These are phyloP conservation scores for Capromys pilorides DNA, from an alignment of 2,797 vertebrate species.

Conservation along the genomic window DNA sequence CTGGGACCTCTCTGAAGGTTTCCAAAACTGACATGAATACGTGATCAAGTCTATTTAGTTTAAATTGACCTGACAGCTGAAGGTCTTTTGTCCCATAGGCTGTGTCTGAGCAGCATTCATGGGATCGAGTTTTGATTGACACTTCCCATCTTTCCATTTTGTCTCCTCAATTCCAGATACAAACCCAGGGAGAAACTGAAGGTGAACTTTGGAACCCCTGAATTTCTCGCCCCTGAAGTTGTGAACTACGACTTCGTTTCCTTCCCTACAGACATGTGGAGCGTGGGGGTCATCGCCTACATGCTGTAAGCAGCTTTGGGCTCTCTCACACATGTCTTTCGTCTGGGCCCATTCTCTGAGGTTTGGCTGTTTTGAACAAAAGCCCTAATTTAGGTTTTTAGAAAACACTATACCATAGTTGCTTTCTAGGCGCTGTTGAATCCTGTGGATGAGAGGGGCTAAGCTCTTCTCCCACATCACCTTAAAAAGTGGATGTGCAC, in stretches of 20 bases:
- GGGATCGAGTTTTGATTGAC: not conserved
- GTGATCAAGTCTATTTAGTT: not conserved
- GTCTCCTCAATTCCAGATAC: conserved; percentile 88
- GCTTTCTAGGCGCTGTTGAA: not conserved
- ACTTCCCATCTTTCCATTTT: not conserved
- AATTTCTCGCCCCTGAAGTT: conserved; percentile 97
- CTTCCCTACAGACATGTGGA: conserved; percentile 99
- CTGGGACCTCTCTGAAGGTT: not conserved
- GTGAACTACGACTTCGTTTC: conserved; percentile 99
- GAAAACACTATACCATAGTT: not conserved
- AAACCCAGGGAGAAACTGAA: conserved; percentile 96
- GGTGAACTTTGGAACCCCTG: conserved; percentile 98
- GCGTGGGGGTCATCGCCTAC: conserved; percentile 96
- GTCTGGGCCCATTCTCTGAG: not conserved
- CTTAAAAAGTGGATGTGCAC: not conserved
- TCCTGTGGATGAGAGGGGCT: not conserved
- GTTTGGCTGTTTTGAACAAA: not conserved
- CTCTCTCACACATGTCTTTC: not conserved
- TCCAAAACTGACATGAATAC: not conserved
- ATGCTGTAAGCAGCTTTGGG: conserved; percentile 93
- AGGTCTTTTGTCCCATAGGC: not conserved
- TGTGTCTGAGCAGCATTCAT: not conserved
- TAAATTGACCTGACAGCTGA: not conserved
- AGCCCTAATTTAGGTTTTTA: not conserved
- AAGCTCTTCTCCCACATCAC: not conserved